Conservation (phyloP, 2,113 vertebrate genomes). For the Paratilapia polleni region DNA sequence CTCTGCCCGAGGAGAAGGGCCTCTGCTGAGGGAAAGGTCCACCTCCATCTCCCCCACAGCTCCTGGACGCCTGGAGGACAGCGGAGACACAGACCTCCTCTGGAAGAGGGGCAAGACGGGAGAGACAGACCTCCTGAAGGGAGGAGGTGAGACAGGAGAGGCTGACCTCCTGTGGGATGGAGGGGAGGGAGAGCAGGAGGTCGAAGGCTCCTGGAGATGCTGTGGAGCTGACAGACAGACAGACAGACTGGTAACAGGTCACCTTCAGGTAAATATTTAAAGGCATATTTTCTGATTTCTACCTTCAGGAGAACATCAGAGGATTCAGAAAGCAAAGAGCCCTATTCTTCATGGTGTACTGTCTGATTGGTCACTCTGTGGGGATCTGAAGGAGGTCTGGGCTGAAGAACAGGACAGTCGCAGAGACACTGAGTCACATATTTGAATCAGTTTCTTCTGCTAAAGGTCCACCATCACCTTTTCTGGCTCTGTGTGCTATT, state of each 20-base stretch:
- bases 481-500: too few species aligned
- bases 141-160: neutral
- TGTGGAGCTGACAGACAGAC: neutral
- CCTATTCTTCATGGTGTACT: too few species aligned
- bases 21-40: constrained; percentile 7
- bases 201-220: neutral
- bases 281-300: neutral
- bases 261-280: neutral
- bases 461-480: neutral
- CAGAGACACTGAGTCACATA: too few species aligned
- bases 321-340: too few species aligned
- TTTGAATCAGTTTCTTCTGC: neutral
- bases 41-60: constrained; percentile 36
- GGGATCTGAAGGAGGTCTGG: too few species aligned
- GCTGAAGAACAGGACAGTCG: too few species aligned
- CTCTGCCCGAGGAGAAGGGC: constrained; percentile 14
- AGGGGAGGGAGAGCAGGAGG: constrained; percentile 3
- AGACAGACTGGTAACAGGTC: neutral
- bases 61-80: neutral
- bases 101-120: neutral
- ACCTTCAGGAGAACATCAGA: neutral
- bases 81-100: neutral
- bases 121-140: constrained; percentile 5
- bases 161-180: neutral
- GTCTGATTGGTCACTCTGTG: too few species aligned